Conservation (phyloP, 2,888 invertebrate species). For the Eulithis prunata region DNA sequence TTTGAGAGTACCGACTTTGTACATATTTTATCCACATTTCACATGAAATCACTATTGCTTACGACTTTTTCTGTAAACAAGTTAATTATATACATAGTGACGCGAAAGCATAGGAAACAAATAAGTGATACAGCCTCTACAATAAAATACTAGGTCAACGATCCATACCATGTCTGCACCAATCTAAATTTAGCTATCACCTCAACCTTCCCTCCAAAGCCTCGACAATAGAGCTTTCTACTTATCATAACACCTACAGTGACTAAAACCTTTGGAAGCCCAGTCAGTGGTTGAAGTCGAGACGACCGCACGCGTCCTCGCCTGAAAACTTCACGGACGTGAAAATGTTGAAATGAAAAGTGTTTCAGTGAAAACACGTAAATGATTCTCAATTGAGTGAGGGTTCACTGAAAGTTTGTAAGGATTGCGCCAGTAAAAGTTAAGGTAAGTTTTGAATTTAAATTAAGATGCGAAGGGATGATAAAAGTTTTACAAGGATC, state of each 20-base stretch:
- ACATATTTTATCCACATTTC: no score
- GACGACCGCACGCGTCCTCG: slow-evolving; percentile 20
- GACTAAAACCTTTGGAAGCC: slow-evolving; percentile 1
- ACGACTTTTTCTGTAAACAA: no score
- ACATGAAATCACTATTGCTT: no score
- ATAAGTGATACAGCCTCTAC: no score
- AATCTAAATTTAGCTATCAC: slow-evolving; percentile 5
- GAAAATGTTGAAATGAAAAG: slow-evolving; percentile 21
- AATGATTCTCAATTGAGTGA: slow-evolving; percentile 13
- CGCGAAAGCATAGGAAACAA: no score
- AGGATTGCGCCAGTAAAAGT: slow-evolving; percentile 5
- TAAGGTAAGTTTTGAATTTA: slow-evolving; percentile 20
- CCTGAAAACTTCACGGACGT: slow-evolving; percentile 22
- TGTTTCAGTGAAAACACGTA: slow-evolving; percentile 6
- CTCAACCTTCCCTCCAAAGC: slow-evolving; percentile 1
- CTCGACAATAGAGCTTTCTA: slow-evolving; percentile 10
- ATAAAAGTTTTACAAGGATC: slow-evolving; percentile 18
- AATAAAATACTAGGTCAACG: background rate
- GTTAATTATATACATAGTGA: no score
- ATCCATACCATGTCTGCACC: background rate
- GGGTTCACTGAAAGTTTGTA: slow-evolving; percentile 10
- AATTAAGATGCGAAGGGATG: slow-evolving; percentile 4
- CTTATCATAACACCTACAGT: background rate
- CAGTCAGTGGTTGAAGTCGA: slow-evolving; percentile 13
- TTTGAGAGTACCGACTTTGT: no score